Evolutionary conservation across 2,888 invertebrate species (phyloP).

Genomic region (Electrophaes corylata): DNA sequence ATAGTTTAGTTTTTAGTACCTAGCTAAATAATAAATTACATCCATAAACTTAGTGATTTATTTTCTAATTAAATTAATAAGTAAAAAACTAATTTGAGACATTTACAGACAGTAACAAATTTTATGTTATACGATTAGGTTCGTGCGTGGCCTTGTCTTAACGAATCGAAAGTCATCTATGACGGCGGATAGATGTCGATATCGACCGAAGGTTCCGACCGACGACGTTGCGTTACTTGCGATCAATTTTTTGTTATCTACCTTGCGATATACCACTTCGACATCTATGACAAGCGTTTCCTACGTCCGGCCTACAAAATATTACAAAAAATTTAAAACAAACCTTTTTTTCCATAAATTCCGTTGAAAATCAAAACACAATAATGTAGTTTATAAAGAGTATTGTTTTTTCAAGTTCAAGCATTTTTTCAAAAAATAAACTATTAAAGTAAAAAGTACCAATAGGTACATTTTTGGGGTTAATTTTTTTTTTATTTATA

Average conservation of each 20-base stretch:
- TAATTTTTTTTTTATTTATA: too few species aligned
- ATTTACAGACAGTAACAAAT: not conserved
- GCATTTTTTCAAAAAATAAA: too few species aligned
- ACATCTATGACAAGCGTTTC: not conserved
- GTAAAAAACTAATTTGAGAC: conserved; percentile 1
- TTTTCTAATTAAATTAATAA: not conserved
- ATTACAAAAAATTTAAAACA: too few species aligned
- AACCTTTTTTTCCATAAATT: too few species aligned
- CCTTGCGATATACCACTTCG: conserved; percentile 3
- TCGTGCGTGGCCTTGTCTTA: conserved; percentile 25
- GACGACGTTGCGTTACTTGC: not conserved
- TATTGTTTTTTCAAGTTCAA: too few species aligned
- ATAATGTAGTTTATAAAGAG: too few species aligned
- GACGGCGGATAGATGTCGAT: conserved; percentile 26
- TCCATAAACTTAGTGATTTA: not conserved
- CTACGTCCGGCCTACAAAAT: not conserved
- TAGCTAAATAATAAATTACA: not conserved
- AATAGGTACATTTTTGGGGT: too few species aligned
- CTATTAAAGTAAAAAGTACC: too few species aligned
- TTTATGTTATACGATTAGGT: not conserved
- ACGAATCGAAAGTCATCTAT: conserved; percentile 22
- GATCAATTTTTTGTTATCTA: not conserved
- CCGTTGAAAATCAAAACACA: too few species aligned
- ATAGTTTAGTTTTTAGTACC: not conserved
- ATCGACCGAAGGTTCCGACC: conserved; percentile 20